Conservation (phyloP, 2,888 invertebrate genomes). For the Branchellion lobata region DNA sequence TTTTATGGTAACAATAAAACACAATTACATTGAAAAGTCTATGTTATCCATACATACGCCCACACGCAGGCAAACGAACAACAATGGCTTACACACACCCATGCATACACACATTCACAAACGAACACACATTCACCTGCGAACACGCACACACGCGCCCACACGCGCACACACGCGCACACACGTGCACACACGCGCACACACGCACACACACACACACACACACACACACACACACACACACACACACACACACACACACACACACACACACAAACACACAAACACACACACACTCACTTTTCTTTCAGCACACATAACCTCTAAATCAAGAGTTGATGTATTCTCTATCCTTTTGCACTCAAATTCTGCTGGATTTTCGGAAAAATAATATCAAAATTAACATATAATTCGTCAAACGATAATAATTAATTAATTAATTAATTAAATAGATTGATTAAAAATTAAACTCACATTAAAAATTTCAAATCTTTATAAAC, state of each 20-base stretch:
- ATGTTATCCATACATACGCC: too few relatives aligned
- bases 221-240: constrained; percentile 18
- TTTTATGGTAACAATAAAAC: too few relatives aligned
- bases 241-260: constrained; percentile 14
- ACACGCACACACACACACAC: constrained; percentile 14
- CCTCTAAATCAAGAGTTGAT: background rate
- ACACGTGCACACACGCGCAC: constrained; percentile 2
- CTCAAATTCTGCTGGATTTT: too few relatives aligned
- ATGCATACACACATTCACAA: constrained; percentile 24
- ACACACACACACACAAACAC: constrained; percentile 13
- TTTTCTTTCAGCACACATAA: background rate
- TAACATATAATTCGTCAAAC: too few relatives aligned
- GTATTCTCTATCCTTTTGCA: too few relatives aligned
- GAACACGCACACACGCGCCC: constrained; percentile 8
- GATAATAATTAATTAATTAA: too few relatives aligned
- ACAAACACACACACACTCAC: constrained; percentile 18
- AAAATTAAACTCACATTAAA: too few relatives aligned
- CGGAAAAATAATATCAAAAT: too few relatives aligned
- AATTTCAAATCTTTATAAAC: too few relatives aligned
- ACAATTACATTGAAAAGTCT: too few relatives aligned
- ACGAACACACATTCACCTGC: constrained; percentile 13
- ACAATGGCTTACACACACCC: background rate
- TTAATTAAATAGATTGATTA: too few relatives aligned
- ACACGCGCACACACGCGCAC: constrained; percentile 24
- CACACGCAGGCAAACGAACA: background rate